Evolutionary conservation across 2,797 vertebrate species (phyloP).

Genomic region (Betta splendens): DNA sequence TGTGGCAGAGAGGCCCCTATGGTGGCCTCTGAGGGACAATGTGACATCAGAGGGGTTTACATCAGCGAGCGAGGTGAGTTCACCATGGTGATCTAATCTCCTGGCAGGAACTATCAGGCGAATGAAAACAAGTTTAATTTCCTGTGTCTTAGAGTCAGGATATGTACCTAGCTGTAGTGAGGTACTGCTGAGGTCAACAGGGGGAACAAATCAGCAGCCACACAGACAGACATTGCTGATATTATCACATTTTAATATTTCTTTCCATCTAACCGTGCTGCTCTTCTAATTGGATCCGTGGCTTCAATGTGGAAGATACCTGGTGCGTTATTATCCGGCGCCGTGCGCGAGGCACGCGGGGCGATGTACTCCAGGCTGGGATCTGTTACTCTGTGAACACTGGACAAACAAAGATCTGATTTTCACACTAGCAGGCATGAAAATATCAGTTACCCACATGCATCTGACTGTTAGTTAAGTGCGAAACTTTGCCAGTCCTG

Average conservation of each 20-base stretch:
- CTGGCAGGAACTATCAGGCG: conserved; percentile 71
- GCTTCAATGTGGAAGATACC: conserved; percentile 24
- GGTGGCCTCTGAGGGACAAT: conserved; percentile 64
- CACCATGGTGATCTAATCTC: conserved; percentile 79
- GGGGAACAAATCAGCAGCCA: conserved; percentile 13
- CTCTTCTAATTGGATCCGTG: conserved; percentile 61
- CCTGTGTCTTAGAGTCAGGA: conserved; percentile 62
- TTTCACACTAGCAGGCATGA: conserved; percentile 14
- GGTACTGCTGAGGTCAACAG: conserved; percentile 38
- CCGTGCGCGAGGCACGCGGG: conserved; percentile 13
- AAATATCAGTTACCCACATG: conserved; percentile 16
- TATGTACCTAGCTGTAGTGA: conserved; percentile 43
- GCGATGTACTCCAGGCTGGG: conserved; percentile 18
- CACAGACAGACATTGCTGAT: conserved; percentile 57
- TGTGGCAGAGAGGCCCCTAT: conserved; percentile 59
- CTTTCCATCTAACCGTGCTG: conserved; percentile 36
- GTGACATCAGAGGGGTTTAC: conserved; percentile 67
- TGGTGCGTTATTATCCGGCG: conserved; percentile 31
- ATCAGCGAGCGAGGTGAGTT: conserved; percentile 74
- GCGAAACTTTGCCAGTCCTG: conserved; percentile 12
- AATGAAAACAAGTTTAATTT: conserved; percentile 73
- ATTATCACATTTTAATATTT: conserved; percentile 74
- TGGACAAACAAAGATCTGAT: conserved; percentile 19
- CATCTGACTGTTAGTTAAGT: conserved; percentile 28
- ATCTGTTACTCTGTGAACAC: conserved; percentile 17